Evolutionary conservation across 1,140 invertebrate genomes (phyloP), one percentile per base, ranked within the genome.

Genomic region (Condylostylus longicornis): DNA sequence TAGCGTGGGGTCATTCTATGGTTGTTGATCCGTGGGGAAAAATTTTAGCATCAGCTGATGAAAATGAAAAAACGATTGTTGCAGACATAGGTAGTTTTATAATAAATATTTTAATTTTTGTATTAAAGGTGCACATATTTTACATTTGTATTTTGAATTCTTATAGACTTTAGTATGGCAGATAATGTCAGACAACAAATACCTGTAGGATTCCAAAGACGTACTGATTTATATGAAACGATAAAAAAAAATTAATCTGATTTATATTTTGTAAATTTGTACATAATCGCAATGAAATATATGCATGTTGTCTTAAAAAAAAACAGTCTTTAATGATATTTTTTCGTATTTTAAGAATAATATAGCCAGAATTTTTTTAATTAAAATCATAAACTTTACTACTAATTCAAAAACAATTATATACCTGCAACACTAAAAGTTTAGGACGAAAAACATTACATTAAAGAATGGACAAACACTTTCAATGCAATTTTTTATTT

Each of bases 1-100:
- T 87, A 13, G 84, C 87, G 9, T 95, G 78, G 73, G 91, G 89
- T 0, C 86, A 95, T 61, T 83, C 83, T 4, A 74, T 77, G 44
- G 61, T 91, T 1, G 75, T 87, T 0, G 74, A 77, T 66, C 90
- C 91, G 1, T 95, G 88, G 88, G 90, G 82, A 1, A 70, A 78
- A 47, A 71, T 94, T 1, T 49, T 86, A 3, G 62, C 65, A 3
- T 71, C 75, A 49, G 71, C 86, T 28, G 74, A 75, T 27, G 72
- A 72, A 37, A 58, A 69, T 7, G 82, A 91, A 53, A 69, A 71
- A 32, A 74, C 82, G 42, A 46, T 93, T 23, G 67, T 80, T 40
- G 70, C 67, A 28, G 81, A 90, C 52, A 73, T 96, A 31, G 61
- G 62, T 63, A n/a, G 52, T 50, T 40, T 10, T 36, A 5, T 17